phyloP scores from a whole-genome alignment of 2,888 invertebrate genomes.

The Chelonus formosanus region DNA sequence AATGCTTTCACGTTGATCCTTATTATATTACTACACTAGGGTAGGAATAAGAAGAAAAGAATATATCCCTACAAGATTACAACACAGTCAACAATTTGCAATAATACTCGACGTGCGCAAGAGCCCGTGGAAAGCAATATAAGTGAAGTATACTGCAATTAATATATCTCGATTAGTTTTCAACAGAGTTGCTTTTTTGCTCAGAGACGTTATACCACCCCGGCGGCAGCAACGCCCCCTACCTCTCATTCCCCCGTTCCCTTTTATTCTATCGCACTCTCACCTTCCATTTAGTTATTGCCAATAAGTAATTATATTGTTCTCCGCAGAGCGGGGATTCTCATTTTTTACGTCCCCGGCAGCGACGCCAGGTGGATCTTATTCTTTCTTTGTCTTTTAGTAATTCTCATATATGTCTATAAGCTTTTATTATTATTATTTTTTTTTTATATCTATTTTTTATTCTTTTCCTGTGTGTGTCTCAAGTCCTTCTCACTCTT shows the following conservation, averaged over 20 bases:
- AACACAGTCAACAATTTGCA: constrained; percentile 50
- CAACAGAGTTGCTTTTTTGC: constrained; percentile 54
- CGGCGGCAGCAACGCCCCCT: constrained; percentile 31
- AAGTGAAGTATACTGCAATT: constrained; percentile 59
- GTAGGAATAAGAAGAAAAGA: not conserved
- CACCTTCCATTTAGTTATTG: constrained; percentile 51
- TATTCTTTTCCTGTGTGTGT: constrained; percentile 1
- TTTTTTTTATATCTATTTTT: constrained; percentile 20
- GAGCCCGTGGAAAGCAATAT: constrained; percentile 51
- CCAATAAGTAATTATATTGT: constrained; percentile 51
- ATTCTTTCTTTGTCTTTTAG: constrained; percentile 14
- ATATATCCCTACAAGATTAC: constrained; percentile 19
- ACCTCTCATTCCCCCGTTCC: constrained; percentile 19
- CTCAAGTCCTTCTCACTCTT: constrained; percentile 14
- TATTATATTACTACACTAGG: constrained; percentile 12
- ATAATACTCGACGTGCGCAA: constrained; percentile 52
- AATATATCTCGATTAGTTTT: constrained; percentile 61
- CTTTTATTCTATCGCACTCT: constrained; percentile 28
- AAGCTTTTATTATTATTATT: constrained; percentile 18
- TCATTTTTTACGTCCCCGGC: constrained; percentile 44
- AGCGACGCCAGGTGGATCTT: constrained; percentile 42
- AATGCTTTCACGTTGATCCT: constrained; percentile 16
- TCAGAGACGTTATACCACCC: constrained; percentile 42
- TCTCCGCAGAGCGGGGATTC: constrained; percentile 41
- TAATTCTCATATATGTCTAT: constrained; percentile 13